Evolutionary conservation across 2,797 vertebrate species (phyloP).

Genomic region (Catamblyrhynchus diadema): DNA sequence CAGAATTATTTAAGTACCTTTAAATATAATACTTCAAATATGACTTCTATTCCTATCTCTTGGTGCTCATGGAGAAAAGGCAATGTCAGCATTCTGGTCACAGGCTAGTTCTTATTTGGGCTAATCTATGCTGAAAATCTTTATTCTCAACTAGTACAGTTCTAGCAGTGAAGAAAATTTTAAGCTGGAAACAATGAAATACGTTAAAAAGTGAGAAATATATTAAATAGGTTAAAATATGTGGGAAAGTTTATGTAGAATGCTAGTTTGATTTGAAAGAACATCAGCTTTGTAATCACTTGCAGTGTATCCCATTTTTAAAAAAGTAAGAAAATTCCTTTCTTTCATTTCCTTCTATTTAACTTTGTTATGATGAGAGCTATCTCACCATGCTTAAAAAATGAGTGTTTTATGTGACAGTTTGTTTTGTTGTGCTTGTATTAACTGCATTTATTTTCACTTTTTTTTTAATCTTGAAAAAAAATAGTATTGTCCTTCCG

Average conservation of each 20-base stretch:
- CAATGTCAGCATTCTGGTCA: neutral
- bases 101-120: neutral
- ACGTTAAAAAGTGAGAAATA: neutral
- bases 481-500: conserved; percentile 17
- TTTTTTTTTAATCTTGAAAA: conserved; percentile 13
- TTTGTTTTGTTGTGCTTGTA: conserved; percentile 33
- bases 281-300: neutral
- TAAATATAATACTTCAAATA: neutral
- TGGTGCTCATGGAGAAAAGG: neutral
- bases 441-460: conserved; percentile 51
- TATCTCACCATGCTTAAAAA: conserved; percentile 43
- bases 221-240: neutral
- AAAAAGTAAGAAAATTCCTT: neutral
- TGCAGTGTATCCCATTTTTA: neutral
- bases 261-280: neutral
- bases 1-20: neutral
- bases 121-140: neutral
- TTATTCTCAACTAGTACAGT: neutral
- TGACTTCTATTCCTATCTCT: neutral
- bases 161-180: neutral
- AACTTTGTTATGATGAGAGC: conserved; percentile 47
- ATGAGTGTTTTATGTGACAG: conserved; percentile 4
- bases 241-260: neutral
- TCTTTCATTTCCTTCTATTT: conserved; percentile 1
- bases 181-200: neutral